These are phyloP conservation scores for Ceratosolen solmsi DNA, from an alignment of 1,140 invertebrate species.

Conservation along the genomic window DNA sequence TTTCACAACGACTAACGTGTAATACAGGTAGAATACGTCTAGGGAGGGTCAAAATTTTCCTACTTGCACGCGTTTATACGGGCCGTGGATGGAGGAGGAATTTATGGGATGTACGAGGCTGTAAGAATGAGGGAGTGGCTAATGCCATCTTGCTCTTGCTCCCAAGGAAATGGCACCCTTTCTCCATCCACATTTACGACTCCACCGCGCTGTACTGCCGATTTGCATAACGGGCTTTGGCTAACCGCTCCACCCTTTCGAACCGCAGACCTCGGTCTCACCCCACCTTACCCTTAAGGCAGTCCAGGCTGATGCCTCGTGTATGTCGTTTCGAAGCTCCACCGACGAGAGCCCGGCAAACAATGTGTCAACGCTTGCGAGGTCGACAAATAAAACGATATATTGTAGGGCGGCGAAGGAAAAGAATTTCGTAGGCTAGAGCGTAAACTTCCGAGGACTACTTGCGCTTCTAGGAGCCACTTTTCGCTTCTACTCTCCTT, in stretches of 20 bases:
- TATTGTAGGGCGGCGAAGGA: neutral
- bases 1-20: slow-evolving; percentile 56
- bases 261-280: slow-evolving; percentile 5
- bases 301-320: neutral
- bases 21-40: slow-evolving; percentile 57
- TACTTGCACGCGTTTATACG: slow-evolving; percentile 60
- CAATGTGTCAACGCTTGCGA: slow-evolving; percentile 49
- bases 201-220: slow-evolving; percentile 55
- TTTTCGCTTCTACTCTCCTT: neutral
- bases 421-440: slow-evolving; percentile 39
- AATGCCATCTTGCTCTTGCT: neutral
- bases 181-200: slow-evolving; percentile 57
- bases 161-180: too few species aligned
- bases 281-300: neutral
- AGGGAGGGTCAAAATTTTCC: slow-evolving; percentile 51
- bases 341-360: slow-evolving; percentile 41
- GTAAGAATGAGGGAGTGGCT: slow-evolving; percentile 57
- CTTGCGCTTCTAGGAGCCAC: too few species aligned
- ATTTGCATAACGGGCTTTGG: slow-evolving; percentile 61
- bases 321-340: slow-evolving; percentile 21
- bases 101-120: slow-evolving; percentile 57
- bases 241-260: slow-evolving; percentile 44
- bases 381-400: slow-evolving; percentile 45
- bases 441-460: neutral
- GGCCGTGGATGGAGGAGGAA: slow-evolving; percentile 54